phyloP scores from a whole-genome alignment of 2,888 invertebrate species.

The Malthinus seriepunctatus region DNA sequence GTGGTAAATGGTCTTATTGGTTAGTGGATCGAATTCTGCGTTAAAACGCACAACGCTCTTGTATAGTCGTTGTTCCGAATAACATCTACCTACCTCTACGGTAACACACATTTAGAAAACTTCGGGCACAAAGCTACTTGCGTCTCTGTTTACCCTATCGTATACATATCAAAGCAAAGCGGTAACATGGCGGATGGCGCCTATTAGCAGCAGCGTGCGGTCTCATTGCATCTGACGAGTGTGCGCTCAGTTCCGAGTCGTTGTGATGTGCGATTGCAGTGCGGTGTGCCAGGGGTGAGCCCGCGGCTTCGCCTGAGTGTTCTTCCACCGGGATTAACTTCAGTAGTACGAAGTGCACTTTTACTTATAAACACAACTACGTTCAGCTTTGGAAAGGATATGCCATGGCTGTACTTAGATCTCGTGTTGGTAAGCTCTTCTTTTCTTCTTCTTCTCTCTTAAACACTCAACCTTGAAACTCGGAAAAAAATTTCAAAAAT shows the following conservation, averaged over 20 bases:
- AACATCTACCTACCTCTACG: conserved; percentile 22
- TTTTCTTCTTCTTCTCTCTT: conserved; percentile 10
- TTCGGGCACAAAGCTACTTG: conserved; percentile 29
- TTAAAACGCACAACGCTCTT: conserved; percentile 18
- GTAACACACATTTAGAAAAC: conserved; percentile 32
- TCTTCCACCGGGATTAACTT: conserved; percentile 25
- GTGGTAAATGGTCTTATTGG: too few relatives aligned
- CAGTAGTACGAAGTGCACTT: conserved; percentile 3
- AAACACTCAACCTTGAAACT: background rate
- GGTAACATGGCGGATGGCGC: conserved; percentile 49
- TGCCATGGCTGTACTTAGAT: conserved; percentile 55
- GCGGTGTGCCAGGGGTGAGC: conserved; percentile 32
- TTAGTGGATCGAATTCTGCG: conserved; percentile 13
- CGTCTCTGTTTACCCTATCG: conserved; percentile 45
- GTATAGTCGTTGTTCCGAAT: conserved; percentile 1
- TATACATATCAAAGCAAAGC: conserved; percentile 41
- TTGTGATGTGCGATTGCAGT: conserved; percentile 42
- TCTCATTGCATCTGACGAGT: conserved; percentile 44
- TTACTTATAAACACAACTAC: conserved; percentile 4
- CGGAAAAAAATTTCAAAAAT: background rate
- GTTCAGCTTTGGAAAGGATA: conserved; percentile 25
- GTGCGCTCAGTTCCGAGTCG: conserved; percentile 44
- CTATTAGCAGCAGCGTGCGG: conserved; percentile 44
- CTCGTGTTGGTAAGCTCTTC: conserved; percentile 49
- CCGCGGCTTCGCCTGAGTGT: conserved; percentile 27